Evolutionary conservation across 1,140 invertebrate genomes (phyloP), one percentile per base, ranked within the genome.

Genomic region (Parapsyche elsis): DNA sequence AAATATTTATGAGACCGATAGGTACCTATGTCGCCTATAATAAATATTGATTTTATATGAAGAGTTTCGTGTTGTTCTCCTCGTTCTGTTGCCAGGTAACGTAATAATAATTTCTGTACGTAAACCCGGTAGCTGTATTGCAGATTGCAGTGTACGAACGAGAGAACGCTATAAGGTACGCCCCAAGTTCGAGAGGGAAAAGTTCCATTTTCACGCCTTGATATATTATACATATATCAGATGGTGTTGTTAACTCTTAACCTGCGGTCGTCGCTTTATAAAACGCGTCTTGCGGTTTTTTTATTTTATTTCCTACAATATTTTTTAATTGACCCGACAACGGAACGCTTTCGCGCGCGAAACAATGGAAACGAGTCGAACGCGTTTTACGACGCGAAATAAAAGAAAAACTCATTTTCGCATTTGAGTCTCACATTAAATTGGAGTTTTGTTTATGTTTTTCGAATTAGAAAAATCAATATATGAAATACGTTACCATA

Each of bases 101-200:
- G 79, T 80, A 82, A 80, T 82, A 82, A 80, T 82, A 71, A 78
- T 82, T 82, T 82, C 67, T 76, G 77, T 77, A 82, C 46, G 81
- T 82, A 82, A 82, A 49, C 71, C 78, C 81, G 76, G 81, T 80
- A 82, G 81, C 81, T 30, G 57, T 10, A n/a, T n/a, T n/a, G n/a
- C 57, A 57, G 49, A 82, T 80, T 78, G 71, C 70, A 57, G 71
- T 24, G 19, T 59, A 19, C 14, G 21, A 49, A 21, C 16, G 38
- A 19, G 45, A 44, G 10, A 38, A 19, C 30, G 64, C 59, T 12
- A 53, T 23, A 57, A 61, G 71, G 12, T 45, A 23, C 14, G 44
- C 24, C n/a, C 46, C n/a, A 9, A 26, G 74, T 77, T 78, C 57
- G 81, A 82, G 49, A 16, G 81, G 53, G 81, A 81, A 26, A 59